Base-by-base conservation (phyloP, 2,888 invertebrate genomes). In the Notocelia uddmanniana region DNA sequence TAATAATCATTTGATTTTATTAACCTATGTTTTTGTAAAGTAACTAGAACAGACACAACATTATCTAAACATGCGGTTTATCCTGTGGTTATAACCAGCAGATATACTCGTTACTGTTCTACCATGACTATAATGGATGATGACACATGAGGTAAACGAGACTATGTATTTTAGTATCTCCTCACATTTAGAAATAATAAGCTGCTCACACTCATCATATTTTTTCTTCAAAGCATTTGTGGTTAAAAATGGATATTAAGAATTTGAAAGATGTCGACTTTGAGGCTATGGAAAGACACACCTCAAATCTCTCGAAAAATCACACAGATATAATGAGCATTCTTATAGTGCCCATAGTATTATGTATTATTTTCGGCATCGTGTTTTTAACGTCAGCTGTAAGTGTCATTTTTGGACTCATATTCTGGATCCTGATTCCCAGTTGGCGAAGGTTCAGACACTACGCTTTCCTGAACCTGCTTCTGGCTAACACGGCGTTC, bases 391-490 rank as follows among this genome's bases (percentile, higher is more conserved):
- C 23, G 15, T 59, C 59, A 6, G 41, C 23, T n/a, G 59, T 41
- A 21, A 59, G 41, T 23, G 59, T 59, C 15, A 2, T 60, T 6
- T 60, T 60, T 41, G 59, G 59, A 10, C 23, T 60, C 3, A 60
- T 60, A 23, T 60, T 60, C 15, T 60, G 59, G 59, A n/a, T 15
- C 41, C 41, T 60, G 10, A 37, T 60, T 23, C 59, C 41, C 23
- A 23, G 10, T 0, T 60, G 21, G 21, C 21, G 59, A 3, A 10
- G 5, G n/a, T 60, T 60, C 23, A 45, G 41, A 23, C 41, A 60
- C 41, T 45, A n/a, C 19, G 59, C 59, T n/a, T 60, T 45, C 59
- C n/a, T 60, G 59, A 60, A 60, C 41, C 10, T 60, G 10, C 59
- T 60, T 45, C 59, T 60, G 10, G 41, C 59, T n/a, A 60, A 60